These are phyloP conservation scores for Enteromius argenteus DNA, from an alignment of 2,797 vertebrate species.

Conservation along the genomic window DNA sequence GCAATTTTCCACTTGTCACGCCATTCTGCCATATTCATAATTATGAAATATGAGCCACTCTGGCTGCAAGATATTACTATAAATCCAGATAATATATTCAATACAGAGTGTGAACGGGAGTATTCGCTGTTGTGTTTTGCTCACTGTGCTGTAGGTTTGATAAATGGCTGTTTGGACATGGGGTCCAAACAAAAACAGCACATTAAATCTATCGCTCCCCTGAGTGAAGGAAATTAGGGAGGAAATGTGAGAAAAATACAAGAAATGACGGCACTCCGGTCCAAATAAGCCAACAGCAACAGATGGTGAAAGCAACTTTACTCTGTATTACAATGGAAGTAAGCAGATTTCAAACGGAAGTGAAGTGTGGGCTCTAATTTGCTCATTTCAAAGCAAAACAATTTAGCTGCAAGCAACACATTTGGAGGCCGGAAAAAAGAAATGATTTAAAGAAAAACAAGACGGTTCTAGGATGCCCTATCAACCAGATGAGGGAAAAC, in stretches of 20 bases:
- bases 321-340: not conserved
- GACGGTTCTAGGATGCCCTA: not conserved
- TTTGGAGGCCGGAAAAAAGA: not conserved
- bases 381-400: conserved; percentile 19
- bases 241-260: conserved; percentile 29
- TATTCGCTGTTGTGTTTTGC: conserved; percentile 46
- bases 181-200: conserved; percentile 22
- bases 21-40: conserved; percentile 62
- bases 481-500: not conserved
- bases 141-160: conserved; percentile 53
- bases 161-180: conserved; percentile 47
- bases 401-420: conserved; percentile 17
- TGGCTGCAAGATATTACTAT: conserved; percentile 51
- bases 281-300: conserved; percentile 14
- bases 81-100: conserved; percentile 56
- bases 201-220: conserved; percentile 13
- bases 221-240: conserved; percentile 26
- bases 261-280: not conserved
- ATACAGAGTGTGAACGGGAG: conserved; percentile 34
- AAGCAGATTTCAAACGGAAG: conserved; percentile 16
- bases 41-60: conserved; percentile 63
- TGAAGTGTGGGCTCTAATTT: conserved; percentile 15
- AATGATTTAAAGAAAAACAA: conserved; percentile 14
- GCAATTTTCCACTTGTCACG: conserved; percentile 62
- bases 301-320: conserved; percentile 25